Percentiles rank a stretch among this genome's conserved stretches.
Evolutionary conservation across 2,113 vertebrate genomes (phyloP).

Genomic region (Otus sunia): DNA sequence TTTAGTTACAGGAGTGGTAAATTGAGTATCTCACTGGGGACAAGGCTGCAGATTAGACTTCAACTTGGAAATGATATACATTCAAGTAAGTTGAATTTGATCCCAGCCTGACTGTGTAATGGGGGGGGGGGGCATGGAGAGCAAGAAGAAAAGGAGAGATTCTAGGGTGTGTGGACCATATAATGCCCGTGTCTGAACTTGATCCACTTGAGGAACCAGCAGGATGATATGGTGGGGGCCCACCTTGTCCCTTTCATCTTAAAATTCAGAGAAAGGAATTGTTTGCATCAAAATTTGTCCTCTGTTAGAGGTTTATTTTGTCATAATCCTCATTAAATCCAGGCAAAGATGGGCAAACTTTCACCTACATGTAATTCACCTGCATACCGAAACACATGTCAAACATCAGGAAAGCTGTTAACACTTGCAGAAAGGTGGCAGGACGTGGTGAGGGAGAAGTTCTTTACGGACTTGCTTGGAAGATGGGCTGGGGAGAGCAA

Average conservation of each 20-base stretch:
- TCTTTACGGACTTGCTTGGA: not conserved
- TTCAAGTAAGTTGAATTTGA: conserved; percentile 32
- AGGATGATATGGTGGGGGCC: not conserved
- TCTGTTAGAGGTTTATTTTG: not conserved
- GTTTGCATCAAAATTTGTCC: not conserved
- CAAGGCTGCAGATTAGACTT: conserved; percentile 5
- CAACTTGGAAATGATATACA: conserved; percentile 52
- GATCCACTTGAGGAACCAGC: conserved; percentile 10
- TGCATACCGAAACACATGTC: not conserved
- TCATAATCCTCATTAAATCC: not conserved
- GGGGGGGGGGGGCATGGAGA: not conserved
- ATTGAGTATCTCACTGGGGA: conserved; percentile 47
- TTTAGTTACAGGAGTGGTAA: conserved; percentile 62
- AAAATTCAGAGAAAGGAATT: not conserved
- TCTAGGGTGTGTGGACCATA: not conserved
- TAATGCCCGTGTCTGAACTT: conserved; percentile 11
- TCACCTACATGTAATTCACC: not conserved
- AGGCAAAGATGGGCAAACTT: not conserved
- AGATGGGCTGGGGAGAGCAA: not conserved
- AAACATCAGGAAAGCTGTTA: not conserved
- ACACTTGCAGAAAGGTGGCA: not conserved
- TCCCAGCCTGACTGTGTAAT: conserved; percentile 22
- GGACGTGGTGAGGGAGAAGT: not conserved
- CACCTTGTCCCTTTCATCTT: not conserved
- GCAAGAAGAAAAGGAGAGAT: not conserved